Base-by-base conservation (phyloP, 2,888 invertebrate genomes). In the Carpatolechia fugitivella region DNA sequence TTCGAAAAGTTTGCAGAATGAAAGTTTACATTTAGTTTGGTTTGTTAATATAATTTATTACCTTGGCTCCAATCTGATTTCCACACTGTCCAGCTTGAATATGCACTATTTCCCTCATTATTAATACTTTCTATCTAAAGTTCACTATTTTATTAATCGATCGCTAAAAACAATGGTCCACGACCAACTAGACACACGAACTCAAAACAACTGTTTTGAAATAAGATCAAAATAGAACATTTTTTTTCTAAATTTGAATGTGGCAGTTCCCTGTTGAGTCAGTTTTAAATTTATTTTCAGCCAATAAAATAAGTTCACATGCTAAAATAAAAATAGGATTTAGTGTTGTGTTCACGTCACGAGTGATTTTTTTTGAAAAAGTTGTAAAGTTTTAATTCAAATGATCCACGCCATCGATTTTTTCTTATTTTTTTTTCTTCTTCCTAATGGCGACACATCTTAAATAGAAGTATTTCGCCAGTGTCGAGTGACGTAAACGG, bases 71-170 rank as follows among this genome's bases (percentile, higher is more conserved):
- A 59, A 90, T 89, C 72, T 89, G 89, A 65, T 90, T 90, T 58
- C 95, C 95, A 79, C 95, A 95, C 80, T 95, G 95, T 60, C 95
- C 95, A 61, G 94, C 95, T 81, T 95, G 95, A 70, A 95, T 92
- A 72, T 95, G 95, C 57, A 95, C 94, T 73, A 95, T 95, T 91
- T 95, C 95, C 80, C 95, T 92, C 95, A 95, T 95, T 73, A 77
- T 90, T 18, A 8, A 41, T 10, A 68, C 20, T 11, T 20, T 20
- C 14, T 16, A 20, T 49, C 55, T 44, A 36, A 20, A 35, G 24
- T 53, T 20, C 10, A 20, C 31, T 31, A 48, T 24, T 46, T 10
- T 40, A 18, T 16, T 20, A 11, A 18, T 41, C n/a, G n/a, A 41
- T 18, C 18, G 33, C 49, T 49, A 35, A 49, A 36, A 50, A 36